These are phyloP conservation scores for Leuciscus idus DNA, from an alignment of 2,113 vertebrate genomes.

Conservation along the genomic window DNA sequence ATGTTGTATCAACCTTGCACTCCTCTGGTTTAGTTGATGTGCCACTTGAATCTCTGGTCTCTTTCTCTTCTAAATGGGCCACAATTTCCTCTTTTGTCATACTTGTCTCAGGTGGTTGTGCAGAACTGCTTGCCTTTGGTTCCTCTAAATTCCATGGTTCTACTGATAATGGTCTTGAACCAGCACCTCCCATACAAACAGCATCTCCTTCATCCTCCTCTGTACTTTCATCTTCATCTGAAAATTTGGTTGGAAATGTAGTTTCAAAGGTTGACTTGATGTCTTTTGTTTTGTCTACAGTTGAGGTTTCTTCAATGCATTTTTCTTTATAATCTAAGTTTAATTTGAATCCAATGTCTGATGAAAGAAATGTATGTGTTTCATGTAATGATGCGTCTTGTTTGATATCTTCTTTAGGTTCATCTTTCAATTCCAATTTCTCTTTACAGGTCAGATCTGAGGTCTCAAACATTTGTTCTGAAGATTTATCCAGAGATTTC, in stretches of 20 bases:
- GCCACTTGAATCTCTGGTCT: constrained; percentile 54
- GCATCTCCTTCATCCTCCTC: constrained; percentile 70
- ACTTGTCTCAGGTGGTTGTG: constrained; percentile 60
- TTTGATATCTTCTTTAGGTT: constrained; percentile 29
- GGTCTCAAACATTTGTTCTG: constrained; percentile 32
- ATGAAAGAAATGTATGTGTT: constrained; percentile 43
- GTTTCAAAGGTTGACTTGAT: constrained; percentile 30
- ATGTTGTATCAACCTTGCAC: constrained; percentile 51
- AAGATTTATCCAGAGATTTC: constrained; percentile 2
- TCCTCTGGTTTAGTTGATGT: constrained; percentile 54
- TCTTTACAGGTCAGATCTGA: constrained; percentile 47
- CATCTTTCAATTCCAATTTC: constrained; percentile 21
- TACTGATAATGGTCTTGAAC: constrained; percentile 67
- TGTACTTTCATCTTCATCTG: constrained; percentile 75
- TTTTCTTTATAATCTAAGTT: constrained; percentile 62
- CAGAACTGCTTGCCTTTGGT: constrained; percentile 48
- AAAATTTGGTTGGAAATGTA: constrained; percentile 70
- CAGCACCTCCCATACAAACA: constrained; percentile 70
- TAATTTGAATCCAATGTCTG: constrained; percentile 51
- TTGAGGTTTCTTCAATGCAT: constrained; percentile 42
- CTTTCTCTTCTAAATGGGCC: constrained; percentile 64
- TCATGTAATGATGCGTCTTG: constrained; percentile 25
- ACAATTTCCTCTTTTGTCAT: constrained; percentile 69
- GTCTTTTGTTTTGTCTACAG: constrained; percentile 30
- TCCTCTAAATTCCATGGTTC: constrained; percentile 68